Percentiles rank a stretch among this genome's conserved stretches.
phyloP scores from a whole-genome alignment of 2,113 vertebrate species.

The Sphyrna mokarran region DNA sequence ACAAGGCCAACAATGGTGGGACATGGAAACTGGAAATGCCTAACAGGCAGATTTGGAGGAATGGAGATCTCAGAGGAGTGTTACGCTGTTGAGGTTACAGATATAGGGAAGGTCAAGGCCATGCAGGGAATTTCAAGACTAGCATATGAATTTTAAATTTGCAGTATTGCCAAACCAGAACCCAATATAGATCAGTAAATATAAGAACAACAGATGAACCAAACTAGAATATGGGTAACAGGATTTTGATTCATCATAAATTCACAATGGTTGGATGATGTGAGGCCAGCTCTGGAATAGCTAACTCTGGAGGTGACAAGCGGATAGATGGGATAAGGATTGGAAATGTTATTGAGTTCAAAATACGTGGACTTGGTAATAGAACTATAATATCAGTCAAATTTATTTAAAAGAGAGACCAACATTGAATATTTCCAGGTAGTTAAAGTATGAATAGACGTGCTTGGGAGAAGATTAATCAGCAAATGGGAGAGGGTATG shows the following conservation, averaged over 20 bases:
- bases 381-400: neutral
- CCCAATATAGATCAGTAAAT: neutral
- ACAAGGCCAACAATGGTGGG: neutral
- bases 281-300: neutral
- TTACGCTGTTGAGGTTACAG: neutral
- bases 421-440: too few relatives aligned
- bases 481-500: too few relatives aligned
- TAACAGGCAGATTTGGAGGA: neutral
- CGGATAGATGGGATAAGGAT: too few relatives aligned
- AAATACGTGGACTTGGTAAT: neutral
- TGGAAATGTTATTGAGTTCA: neutral
- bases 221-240: neutral
- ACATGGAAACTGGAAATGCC: neutral
- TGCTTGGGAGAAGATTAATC: too few relatives aligned
- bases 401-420: too few relatives aligned
- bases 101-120: neutral
- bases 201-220: neutral
- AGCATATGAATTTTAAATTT: neutral
- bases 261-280: neutral
- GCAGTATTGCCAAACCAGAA: too few relatives aligned
- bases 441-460: too few relatives aligned
- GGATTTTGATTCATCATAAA: neutral
- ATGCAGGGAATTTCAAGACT: neutral
- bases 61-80: neutral
- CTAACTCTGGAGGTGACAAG: neutral